Evolutionary conservation across 2,888 invertebrate species (phyloP).

Genomic region (Lasioglossum calceatum): DNA sequence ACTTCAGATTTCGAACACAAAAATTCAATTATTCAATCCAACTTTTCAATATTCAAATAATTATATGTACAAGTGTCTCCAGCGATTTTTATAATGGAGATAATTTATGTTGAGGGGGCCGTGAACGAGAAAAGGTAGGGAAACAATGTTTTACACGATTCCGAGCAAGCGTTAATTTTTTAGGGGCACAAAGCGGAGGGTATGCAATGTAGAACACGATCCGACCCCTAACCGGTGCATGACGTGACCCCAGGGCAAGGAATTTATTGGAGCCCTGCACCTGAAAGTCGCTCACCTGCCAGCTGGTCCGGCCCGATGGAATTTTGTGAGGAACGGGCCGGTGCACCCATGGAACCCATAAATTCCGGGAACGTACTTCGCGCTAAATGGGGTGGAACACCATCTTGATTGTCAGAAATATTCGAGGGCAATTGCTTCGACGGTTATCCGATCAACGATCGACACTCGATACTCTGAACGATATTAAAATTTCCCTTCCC

Average conservation of each 20-base stretch:
- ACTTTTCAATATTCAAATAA: not conserved
- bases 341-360: conserved; percentile 35
- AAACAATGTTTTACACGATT: not conserved
- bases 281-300: conserved; percentile 66
- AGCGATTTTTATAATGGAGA: not conserved
- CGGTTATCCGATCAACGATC: conserved; percentile 10
- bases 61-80: not conserved
- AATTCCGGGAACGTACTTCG: conserved; percentile 38
- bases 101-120: not conserved
- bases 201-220: conserved; percentile 15
- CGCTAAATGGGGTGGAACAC: conserved; percentile 38
- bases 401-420: conserved; percentile 13
- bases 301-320: conserved; percentile 57
- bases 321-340: conserved; percentile 41
- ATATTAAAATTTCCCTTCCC: not conserved
- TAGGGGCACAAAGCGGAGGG: not conserved
- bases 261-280: conserved; percentile 59
- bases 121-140: not conserved
- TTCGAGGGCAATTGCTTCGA: conserved; percentile 34
- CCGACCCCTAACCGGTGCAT: conserved; percentile 41
- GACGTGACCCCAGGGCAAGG: conserved; percentile 42
- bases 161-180: not conserved
- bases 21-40: not conserved
- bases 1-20: not conserved
- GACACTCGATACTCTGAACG: not conserved